Evolutionary conservation across 92 coral and sea anemone species (phyloP).

Genomic region (Porites divaricata): DNA sequence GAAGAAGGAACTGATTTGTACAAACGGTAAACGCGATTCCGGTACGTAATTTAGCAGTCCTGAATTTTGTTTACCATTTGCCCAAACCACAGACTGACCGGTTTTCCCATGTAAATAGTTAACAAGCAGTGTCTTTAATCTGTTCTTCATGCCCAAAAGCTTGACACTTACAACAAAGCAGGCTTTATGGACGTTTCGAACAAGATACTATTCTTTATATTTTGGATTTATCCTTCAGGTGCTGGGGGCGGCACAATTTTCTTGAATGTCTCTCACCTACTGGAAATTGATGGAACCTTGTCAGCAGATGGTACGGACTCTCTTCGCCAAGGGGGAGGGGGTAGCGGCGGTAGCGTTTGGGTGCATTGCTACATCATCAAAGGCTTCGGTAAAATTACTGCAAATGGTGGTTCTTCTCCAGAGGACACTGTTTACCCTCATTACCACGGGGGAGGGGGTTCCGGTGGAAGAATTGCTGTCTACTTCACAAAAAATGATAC

Average conservation of each 20-base stretch:
- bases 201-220: background rate
- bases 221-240: constrained; percentile 53
- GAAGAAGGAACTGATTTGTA: too few relatives aligned
- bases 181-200: too few relatives aligned
- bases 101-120: too few relatives aligned
- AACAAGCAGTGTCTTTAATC: too few relatives aligned
- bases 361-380: constrained; percentile 79
- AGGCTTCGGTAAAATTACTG: constrained; percentile 89
- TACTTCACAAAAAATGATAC: constrained; percentile 90
- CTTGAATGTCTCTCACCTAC: constrained; percentile 81
- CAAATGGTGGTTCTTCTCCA: constrained; percentile 88
- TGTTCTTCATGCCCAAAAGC: too few relatives aligned
- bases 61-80: too few relatives aligned
- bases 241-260: constrained; percentile 95
- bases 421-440: constrained; percentile 33
- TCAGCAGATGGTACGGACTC: constrained; percentile 83
- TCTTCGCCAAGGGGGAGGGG: constrained; percentile 88
- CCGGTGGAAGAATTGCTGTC: constrained; percentile 96
- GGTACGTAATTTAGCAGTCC: too few relatives aligned
- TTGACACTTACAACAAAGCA: too few relatives aligned
- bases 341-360: constrained; percentile 98
- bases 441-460: constrained; percentile 89
- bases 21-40: too few relatives aligned
- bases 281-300: constrained; percentile 90
- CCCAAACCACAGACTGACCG: too few relatives aligned